These are phyloP conservation scores for Hyphantria cunea DNA, from an alignment of 1,140 invertebrate genomes.

Conservation along the genomic window DNA sequence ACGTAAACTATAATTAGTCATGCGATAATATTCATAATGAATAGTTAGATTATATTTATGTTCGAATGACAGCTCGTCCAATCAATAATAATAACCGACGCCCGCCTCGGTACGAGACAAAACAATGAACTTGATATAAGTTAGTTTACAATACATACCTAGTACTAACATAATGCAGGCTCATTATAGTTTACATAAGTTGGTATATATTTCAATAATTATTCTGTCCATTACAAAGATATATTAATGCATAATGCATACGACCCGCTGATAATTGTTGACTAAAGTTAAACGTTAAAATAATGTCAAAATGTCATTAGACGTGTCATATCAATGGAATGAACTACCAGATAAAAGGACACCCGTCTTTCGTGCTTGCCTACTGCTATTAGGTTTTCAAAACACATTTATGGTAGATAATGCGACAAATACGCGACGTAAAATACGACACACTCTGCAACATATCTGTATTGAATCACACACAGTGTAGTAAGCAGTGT, in stretches of 20 bases:
- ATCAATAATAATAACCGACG: constrained; percentile 27
- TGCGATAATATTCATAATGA: constrained; percentile 17
- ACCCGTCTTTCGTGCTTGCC: constrained; percentile 45
- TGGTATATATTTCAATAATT: constrained; percentile 25
- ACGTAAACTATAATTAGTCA: too few relatives aligned
- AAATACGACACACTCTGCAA: not conserved
- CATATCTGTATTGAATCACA: too few relatives aligned
- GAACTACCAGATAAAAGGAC: constrained; percentile 50
- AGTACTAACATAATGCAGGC: constrained; percentile 32
- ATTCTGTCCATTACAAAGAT: constrained; percentile 31
- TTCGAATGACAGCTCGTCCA: constrained; percentile 19
- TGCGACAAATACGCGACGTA: not conserved
- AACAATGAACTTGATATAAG: constrained; percentile 43
- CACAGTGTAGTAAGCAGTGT: not conserved
- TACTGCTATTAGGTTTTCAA: constrained; percentile 12
- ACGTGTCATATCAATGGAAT: constrained; percentile 65
- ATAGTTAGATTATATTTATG: constrained; percentile 28
- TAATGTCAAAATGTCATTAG: constrained; percentile 50
- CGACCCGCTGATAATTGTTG: constrained; percentile 36
- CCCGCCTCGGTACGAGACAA: constrained; percentile 34
- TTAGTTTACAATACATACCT: constrained; percentile 43
- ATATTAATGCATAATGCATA: constrained; percentile 31
- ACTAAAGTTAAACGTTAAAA: constrained; percentile 54
- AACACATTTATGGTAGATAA: constrained; percentile 12
- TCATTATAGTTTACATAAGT: constrained; percentile 22